phyloP scores from a whole-genome alignment of 2,797 vertebrate genomes.

The Carcharodon carcharias region DNA sequence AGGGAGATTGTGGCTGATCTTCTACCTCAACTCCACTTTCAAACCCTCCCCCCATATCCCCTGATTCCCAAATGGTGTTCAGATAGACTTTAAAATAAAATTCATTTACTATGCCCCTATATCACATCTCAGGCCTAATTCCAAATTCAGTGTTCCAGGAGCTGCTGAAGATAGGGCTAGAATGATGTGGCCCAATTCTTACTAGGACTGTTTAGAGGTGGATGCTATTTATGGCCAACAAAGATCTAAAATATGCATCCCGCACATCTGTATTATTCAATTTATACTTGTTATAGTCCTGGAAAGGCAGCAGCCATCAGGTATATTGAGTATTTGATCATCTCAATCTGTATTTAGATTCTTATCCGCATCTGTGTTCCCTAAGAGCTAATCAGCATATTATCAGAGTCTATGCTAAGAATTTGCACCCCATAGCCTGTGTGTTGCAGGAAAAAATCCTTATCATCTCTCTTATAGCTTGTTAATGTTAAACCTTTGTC shows the following conservation, averaged over 20 bases:
- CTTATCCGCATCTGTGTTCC: not conserved
- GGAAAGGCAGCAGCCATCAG: not conserved
- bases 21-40: not conserved
- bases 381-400: not conserved
- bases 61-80: not conserved
- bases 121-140: not conserved
- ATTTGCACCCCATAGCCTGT: not conserved
- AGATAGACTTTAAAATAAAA: not conserved
- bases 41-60: not conserved
- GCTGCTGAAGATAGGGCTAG: not conserved
- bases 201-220: not conserved
- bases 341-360: not conserved
- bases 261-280: not conserved
- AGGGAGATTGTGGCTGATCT: not conserved
- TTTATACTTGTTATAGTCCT: not conserved
- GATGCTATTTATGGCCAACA: not conserved
- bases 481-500: not conserved
- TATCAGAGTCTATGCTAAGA: not conserved
- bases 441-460: not conserved
- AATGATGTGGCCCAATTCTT: not conserved
- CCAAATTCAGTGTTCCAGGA: not conserved
- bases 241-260: not conserved
- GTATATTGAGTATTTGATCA: not conserved
- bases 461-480: not conserved
- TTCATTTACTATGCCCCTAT: not conserved